Conservation (phyloP, 2,888 invertebrate species). For the Tuta absoluta region DNA sequence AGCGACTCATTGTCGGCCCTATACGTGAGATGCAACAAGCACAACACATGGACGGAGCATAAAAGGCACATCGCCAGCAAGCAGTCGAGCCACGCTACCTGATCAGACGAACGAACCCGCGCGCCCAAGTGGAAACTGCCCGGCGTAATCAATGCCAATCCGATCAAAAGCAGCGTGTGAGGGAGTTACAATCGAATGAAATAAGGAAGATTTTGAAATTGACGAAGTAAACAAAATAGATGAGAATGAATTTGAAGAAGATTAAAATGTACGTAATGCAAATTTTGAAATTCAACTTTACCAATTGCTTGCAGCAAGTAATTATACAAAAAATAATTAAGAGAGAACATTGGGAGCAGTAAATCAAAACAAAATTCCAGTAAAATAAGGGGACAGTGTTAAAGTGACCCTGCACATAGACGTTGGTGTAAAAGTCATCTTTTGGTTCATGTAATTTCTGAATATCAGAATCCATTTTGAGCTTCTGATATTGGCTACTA, state of each 20-base stretch:
- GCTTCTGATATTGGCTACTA: constrained; percentile 50
- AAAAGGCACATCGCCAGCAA: constrained; percentile 84
- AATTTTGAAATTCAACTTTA: background rate
- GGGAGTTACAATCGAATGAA: constrained; percentile 71
- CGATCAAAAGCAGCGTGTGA: constrained; percentile 78
- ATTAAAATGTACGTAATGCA: background rate
- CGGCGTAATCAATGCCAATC: constrained; percentile 52
- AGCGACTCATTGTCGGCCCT: constrained; percentile 51
- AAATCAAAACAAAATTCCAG: constrained; percentile 63
- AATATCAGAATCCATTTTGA: constrained; percentile 67
- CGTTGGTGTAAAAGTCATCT: constrained; percentile 73
- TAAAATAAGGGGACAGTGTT: constrained; percentile 69
- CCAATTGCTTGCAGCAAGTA: no score
- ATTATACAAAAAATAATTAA: constrained; percentile 4
- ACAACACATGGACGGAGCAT: constrained; percentile 84
- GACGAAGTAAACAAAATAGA: constrained; percentile 9
- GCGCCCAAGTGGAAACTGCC: constrained; percentile 79
- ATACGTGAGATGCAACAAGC: constrained; percentile 83
- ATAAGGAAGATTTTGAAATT: constrained; percentile 33
- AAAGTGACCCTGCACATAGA: constrained; percentile 73
- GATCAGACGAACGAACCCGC: constrained; percentile 85
- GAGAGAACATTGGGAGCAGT: background rate
- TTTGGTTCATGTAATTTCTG: constrained; percentile 71
- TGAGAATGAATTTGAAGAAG: constrained; percentile 8
- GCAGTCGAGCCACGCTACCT: constrained; percentile 90